Evolutionary conservation across 1,140 invertebrate genomes (phyloP).

Genomic region (Drosophila bifasciata): DNA sequence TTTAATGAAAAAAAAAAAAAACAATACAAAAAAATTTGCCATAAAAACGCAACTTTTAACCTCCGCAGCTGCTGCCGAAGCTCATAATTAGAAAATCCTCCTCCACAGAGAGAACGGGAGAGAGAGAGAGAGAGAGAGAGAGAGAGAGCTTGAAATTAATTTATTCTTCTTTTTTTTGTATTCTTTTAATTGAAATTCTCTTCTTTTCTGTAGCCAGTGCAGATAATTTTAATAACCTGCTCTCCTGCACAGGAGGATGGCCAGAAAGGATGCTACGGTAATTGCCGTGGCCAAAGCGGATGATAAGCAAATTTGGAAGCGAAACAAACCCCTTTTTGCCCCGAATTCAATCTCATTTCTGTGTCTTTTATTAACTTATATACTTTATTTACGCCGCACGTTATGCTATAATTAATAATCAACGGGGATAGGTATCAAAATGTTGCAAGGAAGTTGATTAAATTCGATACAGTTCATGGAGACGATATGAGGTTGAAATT

Average conservation of each 20-base stretch:
- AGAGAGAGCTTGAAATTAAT: constrained; percentile 64
- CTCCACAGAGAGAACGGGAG: constrained; percentile 6
- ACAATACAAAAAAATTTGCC: constrained; percentile 67
- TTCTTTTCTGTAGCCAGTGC: constrained; percentile 53
- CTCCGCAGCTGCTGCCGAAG: constrained; percentile 74
- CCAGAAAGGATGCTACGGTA: constrained; percentile 71
- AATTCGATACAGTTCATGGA: constrained; percentile 73
- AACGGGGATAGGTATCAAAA: constrained; percentile 31
- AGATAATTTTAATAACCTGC: constrained; percentile 75
- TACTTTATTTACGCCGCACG: constrained; percentile 77
- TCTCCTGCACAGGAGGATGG: constrained; percentile 26
- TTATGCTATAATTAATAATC: constrained; percentile 77
- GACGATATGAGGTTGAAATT: constrained; percentile 28
- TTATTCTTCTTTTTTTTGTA: constrained; percentile 70
- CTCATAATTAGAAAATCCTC: constrained; percentile 74
- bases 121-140: constrained; percentile 9
- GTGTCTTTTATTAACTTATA: constrained; percentile 77
- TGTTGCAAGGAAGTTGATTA: constrained; percentile 69
- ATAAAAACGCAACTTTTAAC: constrained; percentile 71
- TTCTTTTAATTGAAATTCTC: constrained; percentile 77
- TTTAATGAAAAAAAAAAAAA: constrained; percentile 81
- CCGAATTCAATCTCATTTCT: constrained; percentile 62
- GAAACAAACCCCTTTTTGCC: background rate
- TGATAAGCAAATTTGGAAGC: constrained; percentile 58
- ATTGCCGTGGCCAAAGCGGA: constrained; percentile 64